Base-by-base conservation (phyloP, 2,888 invertebrate genomes). In the Tenthredo scrophulariae region DNA sequence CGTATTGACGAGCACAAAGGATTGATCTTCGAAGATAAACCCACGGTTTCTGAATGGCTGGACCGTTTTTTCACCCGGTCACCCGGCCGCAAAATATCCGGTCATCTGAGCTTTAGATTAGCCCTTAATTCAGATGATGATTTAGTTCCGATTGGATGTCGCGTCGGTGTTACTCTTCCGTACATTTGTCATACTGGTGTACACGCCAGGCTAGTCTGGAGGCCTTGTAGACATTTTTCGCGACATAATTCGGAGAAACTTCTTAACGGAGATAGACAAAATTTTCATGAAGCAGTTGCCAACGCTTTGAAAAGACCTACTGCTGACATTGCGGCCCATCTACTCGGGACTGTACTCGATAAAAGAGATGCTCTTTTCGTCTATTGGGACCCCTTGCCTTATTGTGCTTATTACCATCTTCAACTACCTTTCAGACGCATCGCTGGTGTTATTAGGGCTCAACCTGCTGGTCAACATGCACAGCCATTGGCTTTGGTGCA, bases 361-460 rank as follows among this genome's bases (percentile, higher is more conserved):
- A 97, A 97, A 88, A 94, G 97, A 65, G 97, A 97, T 91, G 97
- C 97, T 0, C 94, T 97, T 0, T 97, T 97, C 90, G 95, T 96
- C 6, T 96, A 96, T 90, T 97, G 97, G 97, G 97, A 97, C 91
- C 97, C 97, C 6, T 92, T 97, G 89, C 97, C 97, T 0, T 97
- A 97, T 91, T 97, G 97, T 91, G 97, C 97, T 2, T 97, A 97
- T 92, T 97, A 97, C 93, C 97, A 97, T 91, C 95, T 97, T 89
- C 96, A 97, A 90, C 92, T 96, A 89, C 97, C 97, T 0, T 94
- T 96, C 87, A 94, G 94, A 88, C 90, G 91, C 0, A 87, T 92
- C 15, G 91, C 92, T 0, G 91, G 90, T 0, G 89, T 87, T 29
- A 90, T 92, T 58, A 90, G 91, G 54, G 89, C 90, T 7, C 90